These are phyloP conservation scores for Drosophila carrolli DNA, from an alignment of 1,140 invertebrate genomes.

Conservation along the genomic window DNA sequence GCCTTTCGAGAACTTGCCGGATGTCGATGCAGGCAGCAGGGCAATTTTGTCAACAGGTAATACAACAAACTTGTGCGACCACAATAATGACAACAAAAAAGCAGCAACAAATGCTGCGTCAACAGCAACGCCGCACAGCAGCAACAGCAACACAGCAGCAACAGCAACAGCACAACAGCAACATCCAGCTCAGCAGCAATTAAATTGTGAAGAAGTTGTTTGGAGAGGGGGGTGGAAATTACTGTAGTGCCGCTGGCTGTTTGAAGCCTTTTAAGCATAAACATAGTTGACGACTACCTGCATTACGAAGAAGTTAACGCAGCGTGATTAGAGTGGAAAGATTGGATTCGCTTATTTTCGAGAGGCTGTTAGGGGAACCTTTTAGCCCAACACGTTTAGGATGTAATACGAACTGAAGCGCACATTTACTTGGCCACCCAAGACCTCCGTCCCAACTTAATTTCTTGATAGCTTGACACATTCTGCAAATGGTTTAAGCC, in stretches of 20 bases:
- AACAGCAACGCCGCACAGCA: slow-evolving; percentile 4
- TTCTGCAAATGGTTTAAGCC: slow-evolving; percentile 37
- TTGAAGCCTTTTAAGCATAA: slow-evolving; percentile 33
- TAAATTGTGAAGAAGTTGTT: slow-evolving; percentile 52
- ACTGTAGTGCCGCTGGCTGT: slow-evolving; percentile 18
- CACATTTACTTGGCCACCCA: slow-evolving; percentile 15
- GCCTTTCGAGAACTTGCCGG: slow-evolving; percentile 59
- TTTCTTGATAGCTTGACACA: slow-evolving; percentile 43
- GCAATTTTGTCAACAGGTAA: slow-evolving; percentile 71
- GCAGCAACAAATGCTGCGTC: slow-evolving; percentile 18
- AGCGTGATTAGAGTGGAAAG: slow-evolving; percentile 19
- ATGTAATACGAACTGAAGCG: slow-evolving; percentile 8
- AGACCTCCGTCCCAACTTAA: slow-evolving; percentile 10
- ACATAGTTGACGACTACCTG: slow-evolving; percentile 20
- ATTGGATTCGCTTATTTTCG: slow-evolving; percentile 16
- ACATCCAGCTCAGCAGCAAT: slow-evolving; percentile 39
- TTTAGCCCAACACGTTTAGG: slow-evolving; percentile 1
- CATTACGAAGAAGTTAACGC: background rate
- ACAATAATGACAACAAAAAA: slow-evolving; percentile 46
- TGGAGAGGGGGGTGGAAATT: slow-evolving; percentile 21
- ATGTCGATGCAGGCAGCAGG: slow-evolving; percentile 55
- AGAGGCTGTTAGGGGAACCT: slow-evolving; percentile 11
- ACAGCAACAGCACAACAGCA: slow-evolving; percentile 27
- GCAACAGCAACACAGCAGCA: slow-evolving; percentile 24
- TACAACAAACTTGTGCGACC: slow-evolving; percentile 69